phyloP scores from a whole-genome alignment of 2,888 invertebrate species.

The Cheilosia soror region DNA sequence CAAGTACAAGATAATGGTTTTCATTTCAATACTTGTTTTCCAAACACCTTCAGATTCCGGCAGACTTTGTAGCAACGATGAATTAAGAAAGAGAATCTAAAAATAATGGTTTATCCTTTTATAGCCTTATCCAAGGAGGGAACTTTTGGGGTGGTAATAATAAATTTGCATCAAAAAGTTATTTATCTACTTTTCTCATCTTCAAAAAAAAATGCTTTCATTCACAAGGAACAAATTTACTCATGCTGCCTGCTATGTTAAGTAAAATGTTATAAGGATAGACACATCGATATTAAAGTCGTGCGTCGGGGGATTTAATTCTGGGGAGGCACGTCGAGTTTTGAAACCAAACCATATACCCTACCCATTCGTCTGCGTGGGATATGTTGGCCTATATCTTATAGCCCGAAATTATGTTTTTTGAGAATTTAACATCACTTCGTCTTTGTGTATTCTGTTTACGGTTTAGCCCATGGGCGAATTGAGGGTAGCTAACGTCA shows the following conservation, averaged over 20 bases:
- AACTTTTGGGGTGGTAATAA: slow-evolving; percentile 10
- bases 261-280: not conserved
- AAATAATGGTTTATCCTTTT: slow-evolving; percentile 1
- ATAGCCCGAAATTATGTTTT: not conserved
- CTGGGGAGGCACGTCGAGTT: not conserved
- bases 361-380: not conserved
- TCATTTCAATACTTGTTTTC: not conserved
- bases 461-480: too few relatives aligned
- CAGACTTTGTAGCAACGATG: too few relatives aligned
- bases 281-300: not conserved
- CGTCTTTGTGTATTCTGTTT: too few relatives aligned
- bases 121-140: not conserved
- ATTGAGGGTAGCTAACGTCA: too few relatives aligned
- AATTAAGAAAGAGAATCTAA: not conserved
- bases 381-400: not conserved
- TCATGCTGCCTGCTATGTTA: not conserved
- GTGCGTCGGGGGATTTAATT: not conserved
- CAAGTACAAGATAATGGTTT: slow-evolving; percentile 28
- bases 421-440: too few relatives aligned
- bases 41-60: not conserved
- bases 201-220: not conserved
- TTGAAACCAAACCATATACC: not conserved
- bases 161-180: slow-evolving; percentile 1
- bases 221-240: not conserved
- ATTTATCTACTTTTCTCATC: not conserved